Evolutionary conservation across 1,140 invertebrate species (phyloP).

Genomic region (Thalassaphorura encarpata): DNA sequence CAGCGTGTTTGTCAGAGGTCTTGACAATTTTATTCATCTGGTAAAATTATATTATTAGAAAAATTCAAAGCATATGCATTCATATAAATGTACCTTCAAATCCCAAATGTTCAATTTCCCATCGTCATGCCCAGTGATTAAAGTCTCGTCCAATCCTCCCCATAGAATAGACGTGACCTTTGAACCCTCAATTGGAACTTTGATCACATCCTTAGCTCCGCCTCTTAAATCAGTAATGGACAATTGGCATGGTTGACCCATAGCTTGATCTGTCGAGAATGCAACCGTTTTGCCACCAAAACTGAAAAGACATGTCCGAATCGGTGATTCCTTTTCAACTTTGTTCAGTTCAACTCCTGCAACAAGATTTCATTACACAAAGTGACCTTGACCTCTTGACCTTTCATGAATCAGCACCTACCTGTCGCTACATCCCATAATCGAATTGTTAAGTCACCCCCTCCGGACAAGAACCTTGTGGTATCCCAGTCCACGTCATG

Average conservation of each 20-base stretch:
- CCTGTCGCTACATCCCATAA: constrained; percentile 84
- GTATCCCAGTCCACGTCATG: constrained; percentile 96
- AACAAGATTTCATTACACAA: constrained; percentile 19
- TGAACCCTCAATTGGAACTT: constrained; percentile 36
- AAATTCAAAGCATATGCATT: background rate
- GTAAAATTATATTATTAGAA: background rate
- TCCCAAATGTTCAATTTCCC: constrained; percentile 88
- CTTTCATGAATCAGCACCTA: constrained; percentile 31
- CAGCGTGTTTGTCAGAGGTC: background rate
- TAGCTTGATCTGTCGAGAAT: constrained; percentile 84
- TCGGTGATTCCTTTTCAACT: constrained; percentile 72
- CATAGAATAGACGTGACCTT: constrained; percentile 88
- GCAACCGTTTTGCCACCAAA: constrained; percentile 85
- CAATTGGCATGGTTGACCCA: constrained; percentile 82
- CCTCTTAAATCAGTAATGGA: constrained; percentile 46
- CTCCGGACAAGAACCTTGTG: constrained; percentile 78
- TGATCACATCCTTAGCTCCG: constrained; percentile 24
- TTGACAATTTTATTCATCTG: background rate
- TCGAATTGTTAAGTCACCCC: constrained; percentile 78
- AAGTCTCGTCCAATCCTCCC: constrained; percentile 65
- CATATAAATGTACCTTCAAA: constrained; percentile 51
- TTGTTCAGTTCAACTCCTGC: constrained; percentile 46
- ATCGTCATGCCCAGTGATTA: constrained; percentile 40
- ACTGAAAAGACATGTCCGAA: constrained; percentile 83
- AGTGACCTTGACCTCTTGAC: too few relatives aligned